Base-by-base conservation (phyloP, 2,113 vertebrate genomes). In the Ahaetulla prasina region DNA sequence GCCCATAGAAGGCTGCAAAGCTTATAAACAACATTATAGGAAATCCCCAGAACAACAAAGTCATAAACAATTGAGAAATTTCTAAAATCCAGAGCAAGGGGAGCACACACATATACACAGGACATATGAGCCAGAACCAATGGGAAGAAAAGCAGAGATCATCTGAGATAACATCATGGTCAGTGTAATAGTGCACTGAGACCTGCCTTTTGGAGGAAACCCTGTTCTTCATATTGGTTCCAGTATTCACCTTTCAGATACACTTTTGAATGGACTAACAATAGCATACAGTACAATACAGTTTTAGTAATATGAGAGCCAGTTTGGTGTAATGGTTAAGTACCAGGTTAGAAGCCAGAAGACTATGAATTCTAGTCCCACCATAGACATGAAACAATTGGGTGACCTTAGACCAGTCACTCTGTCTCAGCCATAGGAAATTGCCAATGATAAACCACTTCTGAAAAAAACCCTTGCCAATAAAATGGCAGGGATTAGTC, bases 51-150 rank as follows among this genome's bases (percentile, higher is more conserved):
- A 74, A 74, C 68, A 74, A 74, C 6, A 16, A 68, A 35, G 0
- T 20, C 35, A 14, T 35, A 35, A 74, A 74, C 68, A 39, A 74
- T 39, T 35, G 5, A 74, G 68, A 35, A 74, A 39, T n/a, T 35
- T 39, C 68, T 74, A 74, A 74, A 74, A 35, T 74, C n/a, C 16
- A 74, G 68, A 74, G n/a, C n/a, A 35, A 74, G 68, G 68, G 63
- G n/a, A 39, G 0, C n/a, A 39, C n/a, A 39, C 2, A 2, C 1
- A 35, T 74, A 35, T 68, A 68, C 2, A 35, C 14, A 7, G n/a
- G 68, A 39, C 14, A 74, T 35, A 35, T 74, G n/a, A 74, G n/a
- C 16, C n/a, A 39, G 68, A 74, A 74, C n/a, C 16, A 35, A 74
- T 35, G 68, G n/a, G n/a, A 74, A 8, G 68, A 18, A 74, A 74